Percentiles rank a stretch among this genome's conserved stretches.
These are phyloP conservation scores for Cliona cf. orientalis DNA, from an alignment of 37 sponge, comb jelly and placozoan species.

Conservation along the genomic window DNA sequence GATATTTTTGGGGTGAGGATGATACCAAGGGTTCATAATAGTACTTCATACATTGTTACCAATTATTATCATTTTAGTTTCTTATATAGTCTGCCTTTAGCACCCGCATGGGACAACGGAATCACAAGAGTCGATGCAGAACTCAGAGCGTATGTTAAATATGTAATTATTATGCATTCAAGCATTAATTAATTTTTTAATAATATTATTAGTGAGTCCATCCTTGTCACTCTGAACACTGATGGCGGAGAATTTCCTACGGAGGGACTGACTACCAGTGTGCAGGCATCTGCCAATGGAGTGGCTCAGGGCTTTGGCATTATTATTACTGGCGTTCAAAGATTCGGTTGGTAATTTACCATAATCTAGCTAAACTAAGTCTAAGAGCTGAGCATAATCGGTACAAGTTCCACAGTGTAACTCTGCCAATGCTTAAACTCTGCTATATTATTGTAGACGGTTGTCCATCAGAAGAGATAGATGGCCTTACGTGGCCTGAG, in stretches of 20 bases:
- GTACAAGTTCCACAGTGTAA: background rate
- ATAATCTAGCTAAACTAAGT: no score
- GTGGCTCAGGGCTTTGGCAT: background rate
- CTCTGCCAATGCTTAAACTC: no score
- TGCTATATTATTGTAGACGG: no score
- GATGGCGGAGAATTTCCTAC: background rate
- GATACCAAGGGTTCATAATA: no score
- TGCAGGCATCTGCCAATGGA: constrained; percentile 1
- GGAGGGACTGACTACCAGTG: background rate
- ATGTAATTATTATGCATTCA: background rate
- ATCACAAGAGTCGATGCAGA: background rate
- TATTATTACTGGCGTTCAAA: background rate
- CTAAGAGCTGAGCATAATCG: no score
- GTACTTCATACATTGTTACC: no score
- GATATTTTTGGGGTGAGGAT: no score
- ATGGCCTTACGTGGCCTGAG: constrained; percentile 18
- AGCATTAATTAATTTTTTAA: background rate
- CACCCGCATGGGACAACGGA: constrained; percentile 5
- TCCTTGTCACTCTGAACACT: no score
- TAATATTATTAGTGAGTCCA: no score
- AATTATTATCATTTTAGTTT: background rate
- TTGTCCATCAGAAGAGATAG: constrained; percentile 9
- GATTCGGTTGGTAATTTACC: constrained; percentile 5
- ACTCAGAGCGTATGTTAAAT: background rate
- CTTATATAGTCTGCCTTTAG: background rate